phyloP scores from a whole-genome alignment of 2,888 invertebrate genomes.

The Lepidocyrtoides sp. region DNA sequence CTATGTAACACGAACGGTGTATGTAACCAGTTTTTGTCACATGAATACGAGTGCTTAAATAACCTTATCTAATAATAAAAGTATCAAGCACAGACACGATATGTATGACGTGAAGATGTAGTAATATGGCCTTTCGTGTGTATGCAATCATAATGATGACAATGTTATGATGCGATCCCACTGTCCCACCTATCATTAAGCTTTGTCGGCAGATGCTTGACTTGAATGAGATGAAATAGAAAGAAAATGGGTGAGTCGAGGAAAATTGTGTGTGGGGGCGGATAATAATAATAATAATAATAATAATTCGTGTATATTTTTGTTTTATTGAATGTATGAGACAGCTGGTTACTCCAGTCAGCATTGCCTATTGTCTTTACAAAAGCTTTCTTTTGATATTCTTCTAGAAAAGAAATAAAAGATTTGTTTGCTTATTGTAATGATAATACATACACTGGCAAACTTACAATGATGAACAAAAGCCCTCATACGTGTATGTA shows the following conservation, averaged over 20 bases:
- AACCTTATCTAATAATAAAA: no score
- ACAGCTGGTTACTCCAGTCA: background rate
- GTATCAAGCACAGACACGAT: background rate
- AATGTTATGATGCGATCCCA: slow-evolving; percentile 6
- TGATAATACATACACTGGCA: background rate
- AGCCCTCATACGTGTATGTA: background rate
- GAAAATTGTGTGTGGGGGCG: no score
- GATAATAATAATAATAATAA: no score
- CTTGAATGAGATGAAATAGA: background rate
- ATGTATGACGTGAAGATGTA: background rate
- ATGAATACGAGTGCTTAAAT: background rate
- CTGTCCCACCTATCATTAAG: background rate
- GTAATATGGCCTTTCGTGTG: no score
- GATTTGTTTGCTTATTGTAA: background rate
- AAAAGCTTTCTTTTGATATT: background rate
- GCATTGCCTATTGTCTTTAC: background rate
- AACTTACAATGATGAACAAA: background rate
- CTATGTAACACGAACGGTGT: no score
- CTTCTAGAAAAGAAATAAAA: background rate
- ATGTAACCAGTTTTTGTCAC: no score
- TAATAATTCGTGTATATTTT: no score
- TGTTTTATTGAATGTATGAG: background rate
- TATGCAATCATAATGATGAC: background rate
- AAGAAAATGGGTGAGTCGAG: background rate
- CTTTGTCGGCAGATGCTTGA: background rate